These are phyloP conservation scores for Musca vetustissima DNA, from an alignment of 1,140 invertebrate species.

Conservation along the genomic window DNA sequence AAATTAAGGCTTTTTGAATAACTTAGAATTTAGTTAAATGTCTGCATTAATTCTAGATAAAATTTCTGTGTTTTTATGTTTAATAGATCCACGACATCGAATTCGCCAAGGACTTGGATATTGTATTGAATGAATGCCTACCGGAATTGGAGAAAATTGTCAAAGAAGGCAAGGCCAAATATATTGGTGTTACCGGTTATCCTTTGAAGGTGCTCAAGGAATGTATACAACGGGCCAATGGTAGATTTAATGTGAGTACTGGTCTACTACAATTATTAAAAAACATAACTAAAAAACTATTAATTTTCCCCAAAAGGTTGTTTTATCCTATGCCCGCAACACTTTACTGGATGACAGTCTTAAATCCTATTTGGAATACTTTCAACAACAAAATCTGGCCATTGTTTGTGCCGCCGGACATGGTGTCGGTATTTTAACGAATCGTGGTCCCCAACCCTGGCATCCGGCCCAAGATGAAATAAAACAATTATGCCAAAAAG, in stretches of 20 bases:
- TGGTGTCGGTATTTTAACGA: constrained; percentile 80
- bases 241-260: constrained; percentile 44
- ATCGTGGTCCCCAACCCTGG: constrained; percentile 75
- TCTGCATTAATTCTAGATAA: no score
- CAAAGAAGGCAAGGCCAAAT: constrained; percentile 74
- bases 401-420: constrained; percentile 81
- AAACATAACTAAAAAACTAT: no score
- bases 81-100: constrained; percentile 87
- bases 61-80: no score
- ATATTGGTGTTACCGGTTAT: constrained; percentile 89
- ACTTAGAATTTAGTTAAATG: no score
- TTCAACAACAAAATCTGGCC: constrained; percentile 70
- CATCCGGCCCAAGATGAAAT: constrained; percentile 75
- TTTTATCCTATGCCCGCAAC: constrained; percentile 78
- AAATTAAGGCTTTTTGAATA: no score
- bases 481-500: constrained; percentile 66
- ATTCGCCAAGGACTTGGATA: constrained; percentile 76
- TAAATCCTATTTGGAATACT: constrained; percentile 71
- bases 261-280: no score
- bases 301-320: constrained; percentile 57
- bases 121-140: constrained; percentile 83
- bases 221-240: constrained; percentile 62
- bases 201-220: constrained; percentile 75
- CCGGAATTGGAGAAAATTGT: constrained; percentile 76
- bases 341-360: constrained; percentile 80